Percentiles rank a stretch among this genome's conserved stretches.
phyloP scores from a whole-genome alignment of 2,113 vertebrate genomes.

The Azemiops feae region DNA sequence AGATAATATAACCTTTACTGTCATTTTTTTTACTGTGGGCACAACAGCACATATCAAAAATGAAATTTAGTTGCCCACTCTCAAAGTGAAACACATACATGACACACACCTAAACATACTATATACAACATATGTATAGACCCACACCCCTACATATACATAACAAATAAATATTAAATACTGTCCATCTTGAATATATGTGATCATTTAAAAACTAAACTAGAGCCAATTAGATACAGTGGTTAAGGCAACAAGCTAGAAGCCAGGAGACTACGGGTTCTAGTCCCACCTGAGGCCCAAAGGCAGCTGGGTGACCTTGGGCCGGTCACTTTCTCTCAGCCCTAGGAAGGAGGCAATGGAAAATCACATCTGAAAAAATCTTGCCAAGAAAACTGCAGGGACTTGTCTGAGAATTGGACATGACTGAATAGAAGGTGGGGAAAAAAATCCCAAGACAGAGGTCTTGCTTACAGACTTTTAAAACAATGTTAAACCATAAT shows the following conservation, averaged over 20 bases:
- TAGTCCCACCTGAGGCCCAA: not conserved
- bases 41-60: too few species aligned
- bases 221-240: not conserved
- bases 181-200: too few species aligned
- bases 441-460: not conserved
- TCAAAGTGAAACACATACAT: too few species aligned
- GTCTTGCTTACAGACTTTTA: not conserved
- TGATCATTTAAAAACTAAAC: not conserved
- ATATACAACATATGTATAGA: too few species aligned
- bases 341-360: not conserved
- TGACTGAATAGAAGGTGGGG: not conserved
- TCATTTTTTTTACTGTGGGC: too few species aligned
- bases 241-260: not conserved
- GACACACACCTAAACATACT: too few species aligned
- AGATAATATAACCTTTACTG: too few species aligned
- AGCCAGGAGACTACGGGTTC: not conserved
- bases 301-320: not conserved
- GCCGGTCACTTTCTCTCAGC: not conserved
- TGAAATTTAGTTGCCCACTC: too few species aligned
- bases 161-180: too few species aligned
- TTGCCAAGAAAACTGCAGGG: too few species aligned
- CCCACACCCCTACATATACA: too few species aligned
- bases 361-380: not conserved
- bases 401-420: not conserved
- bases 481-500: not conserved